Evolutionary conservation across 1,140 invertebrate species (phyloP), one percentile per base, ranked within the genome.

Genomic region (Mizuhopecten yessoensis): DNA sequence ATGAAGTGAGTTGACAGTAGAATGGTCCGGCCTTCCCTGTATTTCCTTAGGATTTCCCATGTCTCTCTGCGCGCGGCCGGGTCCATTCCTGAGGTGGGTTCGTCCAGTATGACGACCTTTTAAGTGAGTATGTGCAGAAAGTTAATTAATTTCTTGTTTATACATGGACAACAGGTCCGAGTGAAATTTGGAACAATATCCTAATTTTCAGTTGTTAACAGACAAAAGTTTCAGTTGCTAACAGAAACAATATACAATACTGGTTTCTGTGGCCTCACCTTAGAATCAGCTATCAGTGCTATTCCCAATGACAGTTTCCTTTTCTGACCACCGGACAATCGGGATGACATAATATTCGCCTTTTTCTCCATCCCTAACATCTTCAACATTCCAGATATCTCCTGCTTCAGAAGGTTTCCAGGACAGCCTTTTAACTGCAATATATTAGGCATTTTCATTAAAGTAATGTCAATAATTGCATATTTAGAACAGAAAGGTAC

Each of bases 1-100:
- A 99, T 99, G 96, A 99, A 99, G 96, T 99, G 99, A 0, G 99
- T 99, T 1, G 99, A 99, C 0, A 99, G 97, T 9, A 99, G 96
- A 94, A 99, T 98, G 0, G 99, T 99, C 57, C 98, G 97, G 33
- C 97, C 96, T 88, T 94, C 91, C 34, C 96, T 94, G 97, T 97
- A 94, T 91, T 95, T 96, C 94, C 97, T 95, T 89, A 96, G 94
- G 86, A 96, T 93, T 95, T 99, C 98, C 99, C 99, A 99, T 10
- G 99, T 98, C 87, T 98, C 97, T 87, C 99, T 97, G 90, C 99
- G 97, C 0, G 99, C 98, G 92, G 98, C 98, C 3, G 99, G 99
- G 97, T 99, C 99, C 97, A 99, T 98, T 87, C 99, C 99, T 1
- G 98, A 98, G 0, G 99, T 99, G 75, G 99, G 99, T 96, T 99